phyloP scores from a whole-genome alignment of 2,113 vertebrate genomes.

The Struthio camelus region DNA sequence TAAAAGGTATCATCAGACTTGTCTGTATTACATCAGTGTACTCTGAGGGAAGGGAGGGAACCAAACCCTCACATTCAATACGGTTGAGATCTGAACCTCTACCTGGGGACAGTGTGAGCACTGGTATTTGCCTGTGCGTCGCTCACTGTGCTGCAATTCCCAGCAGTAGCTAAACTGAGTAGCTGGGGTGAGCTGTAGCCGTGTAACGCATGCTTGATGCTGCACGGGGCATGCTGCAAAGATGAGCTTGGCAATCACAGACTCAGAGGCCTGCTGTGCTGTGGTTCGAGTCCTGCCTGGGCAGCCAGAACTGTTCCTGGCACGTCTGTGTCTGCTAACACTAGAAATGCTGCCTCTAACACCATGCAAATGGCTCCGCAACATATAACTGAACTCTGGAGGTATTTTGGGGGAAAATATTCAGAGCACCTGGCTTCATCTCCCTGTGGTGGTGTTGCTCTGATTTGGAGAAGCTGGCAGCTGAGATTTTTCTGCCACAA shows the following conservation, averaged over 20 bases:
- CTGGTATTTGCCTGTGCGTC: neutral
- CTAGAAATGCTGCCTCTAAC: constrained; percentile 5
- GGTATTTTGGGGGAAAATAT: neutral
- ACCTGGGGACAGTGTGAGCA: neutral
- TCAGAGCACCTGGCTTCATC: constrained; percentile 4
- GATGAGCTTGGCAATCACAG: neutral
- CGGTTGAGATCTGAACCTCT: neutral
- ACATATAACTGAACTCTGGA: neutral
- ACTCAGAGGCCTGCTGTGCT: neutral
- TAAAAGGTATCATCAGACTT: neutral
- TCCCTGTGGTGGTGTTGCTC: neutral
- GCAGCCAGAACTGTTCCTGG: neutral
- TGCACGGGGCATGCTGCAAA: neutral
- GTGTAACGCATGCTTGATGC: neutral
- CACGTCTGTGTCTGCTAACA: neutral
- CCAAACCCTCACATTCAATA: neutral
- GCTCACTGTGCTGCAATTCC: neutral
- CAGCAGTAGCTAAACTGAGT: neutral
- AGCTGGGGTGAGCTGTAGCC: neutral
- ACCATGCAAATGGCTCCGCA: neutral
- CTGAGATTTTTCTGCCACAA: neutral
- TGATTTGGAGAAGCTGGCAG: neutral
- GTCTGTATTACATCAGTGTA: neutral
- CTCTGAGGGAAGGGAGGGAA: neutral
- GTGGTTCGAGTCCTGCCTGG: neutral